Base-by-base conservation (phyloP, 2,797 vertebrate species). In the Trachops cirrhosus region DNA sequence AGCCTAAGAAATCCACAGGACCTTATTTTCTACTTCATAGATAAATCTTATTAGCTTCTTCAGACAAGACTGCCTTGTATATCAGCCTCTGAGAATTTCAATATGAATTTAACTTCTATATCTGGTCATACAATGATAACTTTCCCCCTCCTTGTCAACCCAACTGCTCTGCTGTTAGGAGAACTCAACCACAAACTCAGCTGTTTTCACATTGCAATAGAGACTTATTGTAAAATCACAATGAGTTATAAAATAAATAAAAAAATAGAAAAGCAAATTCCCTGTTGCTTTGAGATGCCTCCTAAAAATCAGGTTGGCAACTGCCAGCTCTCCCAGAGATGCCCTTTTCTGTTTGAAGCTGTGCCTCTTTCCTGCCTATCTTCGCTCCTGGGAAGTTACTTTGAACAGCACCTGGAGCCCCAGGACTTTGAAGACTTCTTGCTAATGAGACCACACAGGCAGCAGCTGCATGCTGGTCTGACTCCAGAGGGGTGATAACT, bases 351-450 rank as follows among this genome's bases (percentile, higher is more conserved):
- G 0, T 94, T 84, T 97, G 88, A 92, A 91, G 50, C 78, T 44
- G 6, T 34, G 50, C 64, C 68, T 68, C 62, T 86, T 19, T 64
- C 46, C 39, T 89, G 50, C 46, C 46, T 50, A 41, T 54, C 67
- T 52, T 68, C 0, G 0, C 15, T 21, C 2, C 32, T 6, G 29
- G 44, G 54, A 41, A 57, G 32, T 64, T 54, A 67, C 50, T 62
- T 78, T 70, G 91, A 85, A 78, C 29, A 84, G 62, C 75, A 52
- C 22, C 24, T 0, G 0, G 34, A 46, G 37, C 44, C n/a, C 59
- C 8, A 57, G 52, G 86, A 41, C 82, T 97, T 94, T 92, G 94
- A 95, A 96, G 80, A 14, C 67, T 19, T 92, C 68, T 79, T 86
- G 34, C 67, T 82, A 44, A 93, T 82, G 71, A 91, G 21, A 82